Evolutionary conservation across 2,888 invertebrate genomes (phyloP), one percentile per base, ranked within the genome.

Genomic region (Dryadula phaetusa): DNA sequence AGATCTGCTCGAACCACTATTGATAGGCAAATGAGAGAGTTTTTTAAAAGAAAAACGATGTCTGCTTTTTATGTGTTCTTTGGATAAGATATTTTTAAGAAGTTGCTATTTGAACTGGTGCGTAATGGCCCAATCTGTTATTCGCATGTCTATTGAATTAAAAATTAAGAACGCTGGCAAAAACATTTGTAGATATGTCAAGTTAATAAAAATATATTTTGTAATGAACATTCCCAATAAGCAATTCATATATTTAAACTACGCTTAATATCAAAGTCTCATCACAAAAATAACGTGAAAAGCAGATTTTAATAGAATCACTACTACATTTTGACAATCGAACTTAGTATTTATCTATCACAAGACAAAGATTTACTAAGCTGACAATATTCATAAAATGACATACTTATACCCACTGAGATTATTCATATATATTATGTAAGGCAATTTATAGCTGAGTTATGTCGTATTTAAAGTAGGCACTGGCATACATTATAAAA

Each of bases 41-140:
- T 90, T 92, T 92, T 92, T 92, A 92, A 92, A 92, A 92, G 92
- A 92, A 88, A 92, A 92, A 92, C 92, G 91, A 90, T 92, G 92
- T 92, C 92, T 92, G 92, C 82, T 88, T 92, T 92, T 92, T 92
- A 92, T 92, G 92, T 89, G 89, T 88, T 88, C 88, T 86, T 84
- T 84, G 87, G 85, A 86, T 87, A 88, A 86, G 85, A 86, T 86
- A 85, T 87, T 89, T 84, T 85, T 46, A 65, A 85, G 82, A 83
- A 82, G 79, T 83, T 82, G 82, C 80, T 77, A 85, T 82, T 86
- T 84, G 81, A 81, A 83, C 80, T 81, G 82, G 82, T 73, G 75
- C 77, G 78, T 87, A 82, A 89, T 85, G 82, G 82, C 72, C 79
- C 74, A 68, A 66, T 67, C 47, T 53, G 53, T 63, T 67, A 70